Percentiles rank a stretch among this genome's conserved stretches.
phyloP scores from a whole-genome alignment of 2,113 vertebrate species.

The Xenopus borealis region DNA sequence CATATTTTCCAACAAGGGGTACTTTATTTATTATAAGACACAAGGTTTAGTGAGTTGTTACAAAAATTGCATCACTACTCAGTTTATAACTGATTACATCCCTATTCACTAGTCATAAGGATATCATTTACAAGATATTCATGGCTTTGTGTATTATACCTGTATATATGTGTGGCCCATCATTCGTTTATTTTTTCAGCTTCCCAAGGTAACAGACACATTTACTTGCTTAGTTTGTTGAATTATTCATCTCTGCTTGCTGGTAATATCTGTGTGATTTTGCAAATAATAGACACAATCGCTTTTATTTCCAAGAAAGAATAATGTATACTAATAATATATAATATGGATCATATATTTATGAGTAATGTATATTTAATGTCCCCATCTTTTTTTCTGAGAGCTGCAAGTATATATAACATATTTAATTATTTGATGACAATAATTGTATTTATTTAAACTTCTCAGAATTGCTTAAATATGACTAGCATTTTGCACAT shows the following conservation, averaged over 20 bases:
- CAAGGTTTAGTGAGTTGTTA: too few relatives aligned
- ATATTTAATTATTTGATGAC: conserved; percentile 31
- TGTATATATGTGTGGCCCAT: too few relatives aligned
- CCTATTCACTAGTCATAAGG: too few relatives aligned
- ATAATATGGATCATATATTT: conserved; percentile 18
- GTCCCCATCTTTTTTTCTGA: conserved; percentile 15
- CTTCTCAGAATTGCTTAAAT: neutral
- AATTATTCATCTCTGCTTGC: neutral
- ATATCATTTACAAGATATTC: too few relatives aligned
- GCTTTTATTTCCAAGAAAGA: neutral
- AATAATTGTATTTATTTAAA: conserved; percentile 34
- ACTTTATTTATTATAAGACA: too few relatives aligned
- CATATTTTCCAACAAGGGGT: too few relatives aligned
- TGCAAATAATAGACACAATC: too few relatives aligned
- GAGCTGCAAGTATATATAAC: conserved; percentile 33
- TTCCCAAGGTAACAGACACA: neutral
- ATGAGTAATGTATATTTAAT: conserved; percentile 37
- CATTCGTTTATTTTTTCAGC: too few relatives aligned
- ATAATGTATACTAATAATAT: neutral
- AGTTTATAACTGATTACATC: too few relatives aligned
- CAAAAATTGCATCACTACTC: too few relatives aligned
- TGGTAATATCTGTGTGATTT: neutral
- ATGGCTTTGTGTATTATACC: too few relatives aligned
- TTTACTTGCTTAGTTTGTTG: neutral
- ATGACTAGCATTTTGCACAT: conserved; percentile 21